phyloP scores from a whole-genome alignment of 1,140 invertebrate genomes.

The Matsumurasca onukii region DNA sequence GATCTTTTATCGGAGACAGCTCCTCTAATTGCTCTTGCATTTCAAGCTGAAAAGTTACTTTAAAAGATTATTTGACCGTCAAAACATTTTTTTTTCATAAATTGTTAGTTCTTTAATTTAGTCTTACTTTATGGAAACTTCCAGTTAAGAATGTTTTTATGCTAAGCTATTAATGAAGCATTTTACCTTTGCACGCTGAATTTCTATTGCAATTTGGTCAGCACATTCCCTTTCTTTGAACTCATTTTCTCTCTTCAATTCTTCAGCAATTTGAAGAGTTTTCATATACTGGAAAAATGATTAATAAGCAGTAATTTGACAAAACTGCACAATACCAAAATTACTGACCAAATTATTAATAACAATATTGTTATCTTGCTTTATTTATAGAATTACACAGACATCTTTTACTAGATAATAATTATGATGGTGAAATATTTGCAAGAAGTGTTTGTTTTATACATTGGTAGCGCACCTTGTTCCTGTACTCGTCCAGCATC shows the following conservation, averaged over 20 bases:
- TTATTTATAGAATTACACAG: neutral
- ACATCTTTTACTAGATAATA: neutral
- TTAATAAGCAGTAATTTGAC: neutral
- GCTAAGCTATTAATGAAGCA: too few relatives aligned
- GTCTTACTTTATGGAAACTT: too few relatives aligned
- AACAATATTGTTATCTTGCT: neutral
- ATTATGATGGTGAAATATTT: too few relatives aligned
- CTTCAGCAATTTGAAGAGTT: slow-evolving; percentile 72
- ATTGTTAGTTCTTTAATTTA: too few relatives aligned
- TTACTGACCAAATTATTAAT: neutral
- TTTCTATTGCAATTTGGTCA: slow-evolving; percentile 73
- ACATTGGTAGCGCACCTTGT: slow-evolving; percentile 56
- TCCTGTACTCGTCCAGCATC: slow-evolving; percentile 71
- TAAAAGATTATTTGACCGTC: too few relatives aligned
- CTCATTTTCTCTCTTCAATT: slow-evolving; percentile 67
- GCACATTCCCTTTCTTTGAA: slow-evolving; percentile 75
- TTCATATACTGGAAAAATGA: slow-evolving; percentile 55
- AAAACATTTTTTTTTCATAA: too few relatives aligned
- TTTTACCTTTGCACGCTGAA: slow-evolving; percentile 71
- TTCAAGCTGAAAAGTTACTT: slow-evolving; percentile 38
- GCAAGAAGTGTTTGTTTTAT: too few relatives aligned
- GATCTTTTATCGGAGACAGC: slow-evolving; percentile 67
- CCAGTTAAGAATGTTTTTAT: too few relatives aligned
- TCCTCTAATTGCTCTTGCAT: slow-evolving; percentile 77
- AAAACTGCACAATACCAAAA: neutral